phyloP scores from a whole-genome alignment of 1,140 invertebrate species.

The Eurosta solidaginis region DNA sequence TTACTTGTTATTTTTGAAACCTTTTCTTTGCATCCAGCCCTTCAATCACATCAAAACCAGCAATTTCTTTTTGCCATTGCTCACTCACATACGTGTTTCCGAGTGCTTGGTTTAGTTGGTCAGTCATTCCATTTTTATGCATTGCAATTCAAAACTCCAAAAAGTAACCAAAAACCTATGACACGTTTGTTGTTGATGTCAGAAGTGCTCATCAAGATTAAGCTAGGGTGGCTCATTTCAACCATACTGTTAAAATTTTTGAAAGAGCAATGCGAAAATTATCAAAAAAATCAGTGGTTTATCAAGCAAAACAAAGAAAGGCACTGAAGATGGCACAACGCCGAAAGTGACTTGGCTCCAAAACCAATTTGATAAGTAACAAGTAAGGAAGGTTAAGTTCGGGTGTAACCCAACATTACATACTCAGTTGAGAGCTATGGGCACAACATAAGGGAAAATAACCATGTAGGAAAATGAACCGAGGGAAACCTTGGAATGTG shows the following conservation, averaged over 20 bases:
- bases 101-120: background rate
- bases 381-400: too few species aligned
- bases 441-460: too few species aligned
- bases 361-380: too few species aligned
- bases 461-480: too few species aligned
- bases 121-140: slow-evolving; percentile 32
- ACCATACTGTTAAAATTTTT: too few species aligned
- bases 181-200: slow-evolving; percentile 29
- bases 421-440: too few species aligned
- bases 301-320: too few species aligned
- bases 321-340: too few species aligned
- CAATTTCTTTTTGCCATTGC: slow-evolving; percentile 27
- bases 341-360: too few species aligned
- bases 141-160: slow-evolving; percentile 57
- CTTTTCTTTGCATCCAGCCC: background rate
- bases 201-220: background rate
- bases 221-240: too few species aligned
- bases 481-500: too few species aligned
- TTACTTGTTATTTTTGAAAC: background rate
- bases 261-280: background rate
- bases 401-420: too few species aligned
- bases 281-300: background rate
- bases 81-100: slow-evolving; percentile 32
- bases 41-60: slow-evolving; percentile 28
- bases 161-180: slow-evolving; percentile 37